Base-by-base conservation (phyloP, 2,888 invertebrate genomes). In the Drosophila formosana region DNA sequence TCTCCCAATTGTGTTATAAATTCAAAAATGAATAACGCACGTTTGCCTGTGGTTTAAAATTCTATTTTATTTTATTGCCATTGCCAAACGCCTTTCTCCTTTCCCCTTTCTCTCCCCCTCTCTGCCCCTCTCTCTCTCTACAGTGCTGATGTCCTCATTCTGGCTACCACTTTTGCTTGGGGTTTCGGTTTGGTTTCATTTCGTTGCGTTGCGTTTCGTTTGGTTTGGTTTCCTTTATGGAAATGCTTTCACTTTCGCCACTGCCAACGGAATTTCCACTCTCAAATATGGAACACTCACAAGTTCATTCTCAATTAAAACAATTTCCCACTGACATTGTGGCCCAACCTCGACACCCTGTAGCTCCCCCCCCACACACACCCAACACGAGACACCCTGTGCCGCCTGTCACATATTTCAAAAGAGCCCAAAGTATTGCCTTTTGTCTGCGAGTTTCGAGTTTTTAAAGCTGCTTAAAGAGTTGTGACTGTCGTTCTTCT, bases 1-100 rank as follows among this genome's bases (percentile, higher is more conserved):
- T 79, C 80, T 84, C 80, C 82, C 86, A 86, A 86, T 86, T 86
- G 86, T 84, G 89, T 87, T 87, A 87, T 89, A 86, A 86, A 86
- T 86, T 86, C 82, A 89, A 79, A 89, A 89, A 86, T 89, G 82
- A 89, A 84, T 86, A 86, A 87, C 87, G 89, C 86, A 86, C 86
- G 86, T 87, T 89, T 87, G 80, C 79, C 71, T 86, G 86, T 77
- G 89, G 86, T 85, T 87, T 69, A 71, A 80, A 75, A 83, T 86
- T 86, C 80, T 72, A 85, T 85, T 84, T 85, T 80, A 88, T 82
- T 88, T 88, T 82, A 86, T 86, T 86, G 75, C 75, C 74, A 73
- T 61, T 77, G 66, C 73, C 78, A 28, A 30, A 13, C 51, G 61
- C 51, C 74, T 34, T 45, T 55, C 4, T 63, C 51, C 55, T 25